Conservation (phyloP, 2,888 invertebrate genomes). For the Brenthis ino region DNA sequence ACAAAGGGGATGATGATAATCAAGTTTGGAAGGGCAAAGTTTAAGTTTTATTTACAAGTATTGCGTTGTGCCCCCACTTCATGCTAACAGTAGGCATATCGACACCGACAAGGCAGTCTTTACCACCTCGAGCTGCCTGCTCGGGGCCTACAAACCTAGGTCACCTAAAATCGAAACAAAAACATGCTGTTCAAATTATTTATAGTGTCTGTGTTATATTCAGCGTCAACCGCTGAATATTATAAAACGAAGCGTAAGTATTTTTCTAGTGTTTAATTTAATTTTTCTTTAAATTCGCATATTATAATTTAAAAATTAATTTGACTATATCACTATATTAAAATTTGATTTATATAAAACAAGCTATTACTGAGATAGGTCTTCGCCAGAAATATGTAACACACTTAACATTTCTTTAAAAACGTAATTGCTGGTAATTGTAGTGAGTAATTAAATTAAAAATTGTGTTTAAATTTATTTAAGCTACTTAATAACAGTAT, state of each 20-base stretch:
- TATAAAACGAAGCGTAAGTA: constrained; percentile 77
- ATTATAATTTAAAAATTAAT: background rate
- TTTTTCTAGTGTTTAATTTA: constrained; percentile 46
- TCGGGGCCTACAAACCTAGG: constrained; percentile 57
- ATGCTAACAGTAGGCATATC: constrained; percentile 51
- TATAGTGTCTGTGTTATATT: constrained; percentile 68
- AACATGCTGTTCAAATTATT: constrained; percentile 69
- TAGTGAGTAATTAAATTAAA: too few species aligned
- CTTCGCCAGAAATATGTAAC: too few species aligned
- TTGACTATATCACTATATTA: too few species aligned
- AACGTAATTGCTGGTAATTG: too few species aligned
- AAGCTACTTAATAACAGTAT: too few species aligned
- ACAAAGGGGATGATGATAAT: constrained; percentile 18
- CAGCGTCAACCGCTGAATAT: constrained; percentile 57
- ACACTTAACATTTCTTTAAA: too few species aligned
- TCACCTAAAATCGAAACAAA: constrained; percentile 34
- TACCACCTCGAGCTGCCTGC: constrained; percentile 62
- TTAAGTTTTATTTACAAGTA: constrained; percentile 75
- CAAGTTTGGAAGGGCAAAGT: constrained; percentile 50
- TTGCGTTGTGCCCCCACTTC: constrained; percentile 74
- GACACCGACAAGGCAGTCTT: constrained; percentile 63
- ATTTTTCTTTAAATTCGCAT: background rate
- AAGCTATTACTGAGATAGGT: too few species aligned
- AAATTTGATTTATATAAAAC: too few species aligned
- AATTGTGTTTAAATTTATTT: too few species aligned